These are phyloP conservation scores for Rhagoletis zephyria DNA, from an alignment of 1,140 invertebrate genomes.

Conservation along the genomic window DNA sequence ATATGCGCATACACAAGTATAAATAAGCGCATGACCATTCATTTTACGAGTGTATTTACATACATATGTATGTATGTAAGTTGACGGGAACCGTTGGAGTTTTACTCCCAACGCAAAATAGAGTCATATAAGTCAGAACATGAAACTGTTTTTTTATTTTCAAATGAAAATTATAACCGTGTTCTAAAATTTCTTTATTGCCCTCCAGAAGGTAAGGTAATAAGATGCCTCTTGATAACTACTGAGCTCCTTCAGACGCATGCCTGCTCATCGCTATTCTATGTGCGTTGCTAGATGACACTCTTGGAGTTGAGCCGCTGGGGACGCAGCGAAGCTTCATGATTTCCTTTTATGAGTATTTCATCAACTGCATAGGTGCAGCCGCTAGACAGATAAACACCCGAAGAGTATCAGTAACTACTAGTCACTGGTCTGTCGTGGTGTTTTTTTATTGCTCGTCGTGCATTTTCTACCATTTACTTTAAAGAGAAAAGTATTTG, in stretches of 20 bases:
- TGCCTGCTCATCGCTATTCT: neutral
- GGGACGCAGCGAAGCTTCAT: neutral
- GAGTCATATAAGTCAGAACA: conserved; percentile 27
- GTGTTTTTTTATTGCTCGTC: conserved; percentile 4
- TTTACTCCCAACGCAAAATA: neutral
- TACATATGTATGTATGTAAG: too few species aligned
- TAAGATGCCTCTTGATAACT: conserved; percentile 8
- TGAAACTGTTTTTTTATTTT: conserved; percentile 12
- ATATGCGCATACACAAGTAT: too few species aligned
- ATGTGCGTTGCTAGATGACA: neutral
- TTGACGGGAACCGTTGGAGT: neutral
- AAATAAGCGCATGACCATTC: neutral
- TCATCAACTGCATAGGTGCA: conserved; percentile 26
- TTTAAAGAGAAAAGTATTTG: neutral
- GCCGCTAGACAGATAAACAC: conserved; percentile 4
- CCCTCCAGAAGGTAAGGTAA: neutral
- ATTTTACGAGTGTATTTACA: neutral
- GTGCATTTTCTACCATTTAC: neutral
- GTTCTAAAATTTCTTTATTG: conserved; percentile 32
- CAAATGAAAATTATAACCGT: conserved; percentile 20
- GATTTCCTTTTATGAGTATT: conserved; percentile 10
- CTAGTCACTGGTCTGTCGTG: conserved; percentile 14
- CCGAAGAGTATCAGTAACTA: neutral
- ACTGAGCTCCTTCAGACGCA: neutral
- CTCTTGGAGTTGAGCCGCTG: neutral